Evolutionary conservation across 2,888 invertebrate species (phyloP).

Genomic region (Caenorhabditis macrosperma): DNA sequence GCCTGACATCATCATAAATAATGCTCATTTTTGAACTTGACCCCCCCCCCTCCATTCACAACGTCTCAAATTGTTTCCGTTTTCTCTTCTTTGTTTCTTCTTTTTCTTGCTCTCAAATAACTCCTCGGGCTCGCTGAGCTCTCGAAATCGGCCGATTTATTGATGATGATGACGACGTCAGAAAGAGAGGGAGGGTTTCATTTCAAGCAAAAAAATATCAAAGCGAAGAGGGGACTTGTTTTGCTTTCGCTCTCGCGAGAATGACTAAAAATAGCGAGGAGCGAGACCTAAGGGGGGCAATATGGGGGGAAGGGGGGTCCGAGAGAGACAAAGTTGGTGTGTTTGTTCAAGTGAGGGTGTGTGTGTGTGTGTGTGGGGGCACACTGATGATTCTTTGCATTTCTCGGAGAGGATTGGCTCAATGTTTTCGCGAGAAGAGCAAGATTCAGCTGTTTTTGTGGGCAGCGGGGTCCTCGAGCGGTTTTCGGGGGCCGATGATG

Average conservation of each 20-base stretch:
- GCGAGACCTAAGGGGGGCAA: too few relatives aligned
- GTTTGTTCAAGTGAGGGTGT: constrained; percentile 51
- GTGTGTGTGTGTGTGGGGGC: neutral
- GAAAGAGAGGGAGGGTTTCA: neutral
- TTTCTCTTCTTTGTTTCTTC: neutral
- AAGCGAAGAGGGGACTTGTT: neutral
- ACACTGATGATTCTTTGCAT: neutral
- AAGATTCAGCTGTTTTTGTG: neutral
- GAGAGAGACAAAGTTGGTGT: constrained; percentile 4
- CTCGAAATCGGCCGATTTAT: too few relatives aligned
- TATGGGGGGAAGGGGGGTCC: neutral
- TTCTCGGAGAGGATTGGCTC: too few relatives aligned
- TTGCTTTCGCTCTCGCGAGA: too few relatives aligned
- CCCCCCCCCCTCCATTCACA: neutral
- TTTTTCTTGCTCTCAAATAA: neutral
- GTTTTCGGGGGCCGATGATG: neutral
- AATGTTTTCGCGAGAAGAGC: too few relatives aligned
- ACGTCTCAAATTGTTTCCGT: neutral
- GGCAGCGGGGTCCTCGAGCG: constrained; percentile 15
- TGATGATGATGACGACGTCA: neutral
- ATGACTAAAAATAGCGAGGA: neutral
- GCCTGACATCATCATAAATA: too few relatives aligned
- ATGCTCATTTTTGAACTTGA: too few relatives aligned
- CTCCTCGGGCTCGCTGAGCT: too few relatives aligned
- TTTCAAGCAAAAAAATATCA: neutral